These are phyloP conservation scores for Hydrotaea diabolus DNA, from an alignment of 2,888 invertebrate genomes.

Conservation along the genomic window DNA sequence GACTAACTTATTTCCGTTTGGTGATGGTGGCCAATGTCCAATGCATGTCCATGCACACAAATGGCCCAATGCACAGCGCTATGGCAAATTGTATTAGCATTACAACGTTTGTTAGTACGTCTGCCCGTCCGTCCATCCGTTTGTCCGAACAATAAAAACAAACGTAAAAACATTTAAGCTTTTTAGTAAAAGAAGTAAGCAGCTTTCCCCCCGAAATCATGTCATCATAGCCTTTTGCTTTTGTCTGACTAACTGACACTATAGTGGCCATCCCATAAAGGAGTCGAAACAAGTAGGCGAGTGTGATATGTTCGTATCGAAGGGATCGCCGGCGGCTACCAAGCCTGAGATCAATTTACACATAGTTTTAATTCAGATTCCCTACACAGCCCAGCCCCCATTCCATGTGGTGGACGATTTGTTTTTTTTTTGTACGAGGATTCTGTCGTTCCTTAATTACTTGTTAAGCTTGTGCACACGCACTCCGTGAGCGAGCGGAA, in stretches of 20 bases:
- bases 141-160: too few species aligned
- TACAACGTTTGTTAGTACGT: too few species aligned
- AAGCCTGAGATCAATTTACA: slow-evolving; percentile 62
- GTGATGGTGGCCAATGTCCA: too few species aligned
- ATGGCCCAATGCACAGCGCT: too few species aligned
- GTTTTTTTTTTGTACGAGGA: neutral
- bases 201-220: neutral
- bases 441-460: slow-evolving; percentile 41
- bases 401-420: neutral
- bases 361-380: slow-evolving; percentile 53
- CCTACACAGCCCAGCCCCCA: neutral
- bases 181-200: neutral
- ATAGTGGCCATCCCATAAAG: neutral
- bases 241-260: neutral
- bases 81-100: too few species aligned
- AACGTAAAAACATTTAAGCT: too few species aligned
- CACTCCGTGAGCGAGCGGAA: slow-evolving; percentile 49
- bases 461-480: slow-evolving; percentile 27
- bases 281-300: neutral
- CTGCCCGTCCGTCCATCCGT: too few species aligned
- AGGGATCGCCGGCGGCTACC: slow-evolving; percentile 8
- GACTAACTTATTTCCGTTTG: too few species aligned
- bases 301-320: neutral
- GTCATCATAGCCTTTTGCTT: neutral
- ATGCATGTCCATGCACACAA: too few species aligned